Conservation (phyloP, 2,113 vertebrate species). For the Vicugna pacos region DNA sequence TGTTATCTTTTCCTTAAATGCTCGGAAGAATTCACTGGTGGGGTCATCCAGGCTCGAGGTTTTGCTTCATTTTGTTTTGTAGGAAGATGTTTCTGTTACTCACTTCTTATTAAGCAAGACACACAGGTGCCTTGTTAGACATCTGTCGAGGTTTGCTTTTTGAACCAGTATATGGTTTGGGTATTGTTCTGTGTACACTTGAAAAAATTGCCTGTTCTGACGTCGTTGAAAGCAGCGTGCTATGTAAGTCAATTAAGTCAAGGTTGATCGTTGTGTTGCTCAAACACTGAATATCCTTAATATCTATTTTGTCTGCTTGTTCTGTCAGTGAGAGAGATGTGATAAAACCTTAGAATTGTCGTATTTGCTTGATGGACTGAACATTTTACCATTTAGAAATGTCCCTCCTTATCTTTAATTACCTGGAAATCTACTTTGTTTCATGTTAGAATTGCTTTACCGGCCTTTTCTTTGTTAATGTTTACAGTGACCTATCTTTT, state of each 20-base stretch:
- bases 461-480: background rate
- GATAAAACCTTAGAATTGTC: background rate
- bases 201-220: background rate
- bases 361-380: background rate
- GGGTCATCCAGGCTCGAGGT: background rate
- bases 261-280: background rate
- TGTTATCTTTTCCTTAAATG: background rate
- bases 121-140: background rate
- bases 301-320: background rate
- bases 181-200: background rate
- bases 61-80: slow-evolving; percentile 15
- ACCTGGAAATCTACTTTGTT: background rate
- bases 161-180: background rate
- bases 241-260: background rate
- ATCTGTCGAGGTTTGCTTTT: background rate
- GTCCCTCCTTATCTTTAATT: background rate
- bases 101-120: background rate
- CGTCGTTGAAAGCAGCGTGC: background rate
- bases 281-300: background rate
- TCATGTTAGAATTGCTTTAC: background rate
- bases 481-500: background rate
- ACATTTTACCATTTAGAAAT: background rate
- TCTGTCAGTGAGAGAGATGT: background rate
- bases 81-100: background rate
- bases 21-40: background rate